Evolutionary conservation across 2,113 vertebrate species (phyloP).

Genomic region (Pseudorhombus dupliciocellatus): DNA sequence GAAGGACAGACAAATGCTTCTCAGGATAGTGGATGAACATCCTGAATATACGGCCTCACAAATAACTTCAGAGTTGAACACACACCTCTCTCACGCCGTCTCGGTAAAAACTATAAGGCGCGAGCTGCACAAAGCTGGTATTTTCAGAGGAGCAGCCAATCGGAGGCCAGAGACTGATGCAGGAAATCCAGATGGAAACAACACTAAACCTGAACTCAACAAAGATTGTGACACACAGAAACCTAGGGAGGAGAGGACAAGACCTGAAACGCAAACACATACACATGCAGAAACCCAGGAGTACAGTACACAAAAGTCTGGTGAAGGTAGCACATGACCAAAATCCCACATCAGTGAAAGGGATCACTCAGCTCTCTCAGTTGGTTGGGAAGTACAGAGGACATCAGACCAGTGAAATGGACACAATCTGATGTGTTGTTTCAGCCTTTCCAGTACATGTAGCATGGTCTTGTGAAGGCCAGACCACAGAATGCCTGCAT

Average conservation of each 20-base stretch:
- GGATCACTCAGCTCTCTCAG: background rate
- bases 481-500: too few species aligned
- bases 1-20: conserved; percentile 28
- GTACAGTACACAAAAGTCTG: background rate
- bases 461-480: too few species aligned
- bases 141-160: conserved; percentile 26
- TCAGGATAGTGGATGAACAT: conserved; percentile 45
- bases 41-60: conserved; percentile 41
- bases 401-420: background rate
- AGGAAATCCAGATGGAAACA: background rate
- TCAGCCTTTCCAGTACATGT: too few species aligned
- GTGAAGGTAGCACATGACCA: background rate
- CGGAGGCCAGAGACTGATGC: conserved; percentile 5
- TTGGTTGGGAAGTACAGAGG: background rate
- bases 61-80: conserved; percentile 49
- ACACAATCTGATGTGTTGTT: too few species aligned
- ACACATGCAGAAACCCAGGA: background rate
- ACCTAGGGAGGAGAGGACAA: background rate
- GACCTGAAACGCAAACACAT: background rate
- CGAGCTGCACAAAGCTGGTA: conserved; percentile 50
- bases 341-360: background rate
- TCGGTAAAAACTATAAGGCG: conserved; percentile 43
- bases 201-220: background rate
- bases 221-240: background rate
- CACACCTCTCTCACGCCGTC: conserved; percentile 17